A percentile compares a stretch with the other conserved stretches of the same genome.
phyloP scores from a whole-genome alignment of 2,888 invertebrate genomes.

The Dysmachus trigonus region DNA sequence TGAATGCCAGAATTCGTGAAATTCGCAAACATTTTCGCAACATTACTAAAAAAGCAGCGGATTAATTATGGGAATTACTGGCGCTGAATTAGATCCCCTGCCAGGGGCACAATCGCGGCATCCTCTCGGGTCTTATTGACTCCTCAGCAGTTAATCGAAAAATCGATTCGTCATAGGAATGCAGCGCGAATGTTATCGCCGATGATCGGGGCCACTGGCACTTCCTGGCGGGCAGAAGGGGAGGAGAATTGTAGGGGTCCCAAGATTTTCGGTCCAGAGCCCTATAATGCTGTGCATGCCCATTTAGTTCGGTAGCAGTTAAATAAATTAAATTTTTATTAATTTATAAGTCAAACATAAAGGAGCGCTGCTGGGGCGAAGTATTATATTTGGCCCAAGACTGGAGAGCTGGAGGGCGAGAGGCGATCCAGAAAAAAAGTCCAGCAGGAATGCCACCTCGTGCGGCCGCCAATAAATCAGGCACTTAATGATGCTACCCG shows the following conservation, averaged over 20 bases:
- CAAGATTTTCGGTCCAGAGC: not conserved
- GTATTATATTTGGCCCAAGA: constrained; percentile 41
- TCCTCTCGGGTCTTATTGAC: not conserved
- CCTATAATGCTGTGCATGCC: constrained; percentile 49
- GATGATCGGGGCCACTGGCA: not conserved
- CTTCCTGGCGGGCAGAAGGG: not conserved
- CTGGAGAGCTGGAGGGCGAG: constrained; percentile 20
- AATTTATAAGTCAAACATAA: constrained; percentile 61
- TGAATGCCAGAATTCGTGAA: not conserved
- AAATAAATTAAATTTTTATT: constrained; percentile 59
- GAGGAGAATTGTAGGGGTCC: not conserved
- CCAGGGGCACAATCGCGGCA: not conserved
- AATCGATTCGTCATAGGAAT: not conserved
- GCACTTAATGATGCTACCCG: constrained; percentile 65
- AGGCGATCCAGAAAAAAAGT: constrained; percentile 18
- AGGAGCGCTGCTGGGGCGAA: constrained; percentile 49
- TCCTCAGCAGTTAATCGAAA: not conserved
- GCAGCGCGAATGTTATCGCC: constrained; percentile 1
- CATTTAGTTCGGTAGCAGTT: constrained; percentile 58
- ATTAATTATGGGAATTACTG: not conserved
- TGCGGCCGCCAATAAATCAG: constrained; percentile 65
- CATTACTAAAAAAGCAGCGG: not conserved
- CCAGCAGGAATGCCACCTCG: constrained; percentile 49
- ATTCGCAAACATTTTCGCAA: not conserved
- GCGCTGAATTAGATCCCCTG: not conserved